phyloP scores from a whole-genome alignment of 2,113 vertebrate species.

The Ailurus styani region DNA sequence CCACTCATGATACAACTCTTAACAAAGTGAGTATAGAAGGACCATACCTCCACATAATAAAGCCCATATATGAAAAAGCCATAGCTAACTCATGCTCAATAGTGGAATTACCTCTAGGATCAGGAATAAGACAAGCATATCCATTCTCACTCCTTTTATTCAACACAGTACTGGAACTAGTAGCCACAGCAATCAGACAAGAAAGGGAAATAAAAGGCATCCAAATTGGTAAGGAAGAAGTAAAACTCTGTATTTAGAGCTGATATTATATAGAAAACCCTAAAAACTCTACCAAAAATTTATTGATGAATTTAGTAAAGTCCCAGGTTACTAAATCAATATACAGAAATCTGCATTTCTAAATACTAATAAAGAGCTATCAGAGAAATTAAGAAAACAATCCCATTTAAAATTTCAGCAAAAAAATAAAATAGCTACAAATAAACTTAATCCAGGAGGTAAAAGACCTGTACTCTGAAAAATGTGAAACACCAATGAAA shows the following conservation, averaged over 20 bases:
- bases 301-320: background rate
- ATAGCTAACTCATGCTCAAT: background rate
- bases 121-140: background rate
- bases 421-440: background rate
- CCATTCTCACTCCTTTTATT: background rate
- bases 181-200: background rate
- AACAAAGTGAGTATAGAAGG: background rate
- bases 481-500: background rate
- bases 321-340: background rate
- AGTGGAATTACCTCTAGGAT: background rate
- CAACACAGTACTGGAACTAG: background rate
- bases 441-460: background rate
- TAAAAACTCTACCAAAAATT: background rate
- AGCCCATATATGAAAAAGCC: background rate
- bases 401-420: background rate
- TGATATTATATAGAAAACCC: background rate
- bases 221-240: background rate
- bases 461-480: background rate
- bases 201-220: background rate
- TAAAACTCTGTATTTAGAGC: background rate
- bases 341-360: background rate
- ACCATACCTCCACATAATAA: background rate
- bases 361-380: background rate
- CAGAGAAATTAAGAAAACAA: background rate
- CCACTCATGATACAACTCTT: background rate